A percentile compares a stretch with the other conserved stretches of the same genome.
Conservation (phyloP, 2,888 invertebrate species). For the Cataglyphis livida region DNA sequence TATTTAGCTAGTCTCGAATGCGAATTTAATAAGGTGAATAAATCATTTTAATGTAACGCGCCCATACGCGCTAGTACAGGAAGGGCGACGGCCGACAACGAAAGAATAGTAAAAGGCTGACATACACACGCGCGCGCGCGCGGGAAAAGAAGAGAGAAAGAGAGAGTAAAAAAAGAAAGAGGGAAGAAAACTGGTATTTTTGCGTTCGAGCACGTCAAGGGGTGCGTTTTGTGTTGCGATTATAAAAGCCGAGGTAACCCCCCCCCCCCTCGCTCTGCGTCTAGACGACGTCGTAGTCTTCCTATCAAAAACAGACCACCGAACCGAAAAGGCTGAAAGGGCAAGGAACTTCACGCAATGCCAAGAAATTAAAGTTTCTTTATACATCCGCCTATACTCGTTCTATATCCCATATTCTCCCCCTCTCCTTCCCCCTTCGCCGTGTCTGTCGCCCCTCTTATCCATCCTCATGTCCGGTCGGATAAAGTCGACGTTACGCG, state of each 20-base stretch:
- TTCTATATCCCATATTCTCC: conserved; percentile 56
- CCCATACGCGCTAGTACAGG: conserved; percentile 69
- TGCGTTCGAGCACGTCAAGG: conserved; percentile 78
- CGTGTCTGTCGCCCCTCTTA: conserved; percentile 45
- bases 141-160: conserved; percentile 54
- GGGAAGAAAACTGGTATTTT: conserved; percentile 82
- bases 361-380: conserved; percentile 84
- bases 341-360: conserved; percentile 84
- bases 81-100: conserved; percentile 66
- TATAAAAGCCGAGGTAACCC: conserved; percentile 83
- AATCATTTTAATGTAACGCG: conserved; percentile 82
- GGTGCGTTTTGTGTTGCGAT: conserved; percentile 84
- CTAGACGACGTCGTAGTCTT: conserved; percentile 81
- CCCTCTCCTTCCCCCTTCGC: conserved; percentile 38
- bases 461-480: conserved; percentile 63
- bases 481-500: conserved; percentile 68
- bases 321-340: conserved; percentile 83
- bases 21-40: conserved; percentile 83
- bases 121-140: conserved; percentile 9
- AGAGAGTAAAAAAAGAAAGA: conserved; percentile 54
- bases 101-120: conserved; percentile 72
- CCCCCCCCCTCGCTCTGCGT: conserved; percentile 71
- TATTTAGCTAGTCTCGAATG: conserved; percentile 77
- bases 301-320: conserved; percentile 84
- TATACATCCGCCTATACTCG: conserved; percentile 76